Base-by-base conservation (phyloP, 2,113 vertebrate species). In the Pseudopodoces humilis region DNA sequence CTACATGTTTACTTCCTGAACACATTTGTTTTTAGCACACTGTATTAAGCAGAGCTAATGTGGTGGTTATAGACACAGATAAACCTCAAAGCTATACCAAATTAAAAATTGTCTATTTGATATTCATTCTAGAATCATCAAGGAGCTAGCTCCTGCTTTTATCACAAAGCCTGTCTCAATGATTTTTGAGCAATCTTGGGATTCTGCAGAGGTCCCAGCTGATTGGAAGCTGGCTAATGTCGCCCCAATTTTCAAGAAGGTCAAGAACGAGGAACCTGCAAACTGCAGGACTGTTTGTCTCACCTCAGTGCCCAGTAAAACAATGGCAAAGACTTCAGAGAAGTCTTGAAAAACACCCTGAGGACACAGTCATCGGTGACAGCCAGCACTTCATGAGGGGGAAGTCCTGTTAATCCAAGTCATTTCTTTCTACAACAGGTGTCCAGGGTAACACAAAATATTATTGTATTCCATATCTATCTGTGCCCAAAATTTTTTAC, bases 211-310 rank as follows among this genome's bases (percentile, higher is more conserved):
- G 16, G 24, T 41, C 35, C 10, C 19, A 85, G 15, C 20, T 31
- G 24, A 31, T 6, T 58, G 24, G 43, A 49, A 67, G 6, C 35
- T 75, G 30, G 28, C 24, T 31, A 49, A 50, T 20, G 11, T 58
- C 10, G 10, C 24, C 20, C 35, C 31, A 75, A 0, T 76, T 75
- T 85, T 65, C 60, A 85, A 24, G 11, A 55, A 47, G 30, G 52
- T n/a, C 37, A 43, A 50, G 52, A 43, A 49, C 0, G 2, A 58
- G 24, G 25, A 49, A 20, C 8, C 8, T 0, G 0, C 47, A 50
- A 75, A 58, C 30, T 43, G 35, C 4, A 41, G 50, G 18, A 17
- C 35, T 28, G 18, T 28, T 43, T 56, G 28, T 75, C 19, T 65
- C 43, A 35, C 25, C 67, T 58, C 35, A 21, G 44, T 25, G 35